A percentile compares a stretch with the other conserved stretches of the same genome.
Conservation (phyloP, 2,113 vertebrate species). For the Orthonyx spaldingii region DNA sequence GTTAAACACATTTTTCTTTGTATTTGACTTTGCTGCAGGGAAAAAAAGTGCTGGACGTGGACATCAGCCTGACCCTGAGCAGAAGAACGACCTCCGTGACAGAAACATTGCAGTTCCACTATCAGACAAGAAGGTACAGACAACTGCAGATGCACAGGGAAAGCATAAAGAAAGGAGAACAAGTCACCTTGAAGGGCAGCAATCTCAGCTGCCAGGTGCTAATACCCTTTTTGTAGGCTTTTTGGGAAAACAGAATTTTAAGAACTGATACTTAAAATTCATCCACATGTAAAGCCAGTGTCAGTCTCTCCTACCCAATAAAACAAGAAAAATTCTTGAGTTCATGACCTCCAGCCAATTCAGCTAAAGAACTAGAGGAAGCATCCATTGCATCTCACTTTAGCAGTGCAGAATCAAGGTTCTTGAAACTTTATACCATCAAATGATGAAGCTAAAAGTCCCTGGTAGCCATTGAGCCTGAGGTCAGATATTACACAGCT, state of each 20-base stretch:
- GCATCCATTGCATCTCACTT: neutral
- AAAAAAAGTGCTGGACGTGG: neutral
- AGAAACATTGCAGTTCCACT: neutral
- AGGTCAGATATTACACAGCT: conserved; percentile 59
- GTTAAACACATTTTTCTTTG: neutral
- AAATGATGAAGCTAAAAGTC: neutral
- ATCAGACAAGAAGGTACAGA: neutral
- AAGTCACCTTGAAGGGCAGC: neutral
- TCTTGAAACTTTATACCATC: conserved; percentile 52
- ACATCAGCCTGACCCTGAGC: neutral
- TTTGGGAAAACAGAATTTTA: neutral
- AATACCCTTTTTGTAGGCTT: neutral
- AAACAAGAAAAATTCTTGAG: neutral
- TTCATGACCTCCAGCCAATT: neutral
- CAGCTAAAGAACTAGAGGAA: neutral
- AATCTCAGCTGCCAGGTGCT: neutral
- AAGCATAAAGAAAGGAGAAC: neutral
- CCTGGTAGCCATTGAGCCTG: conserved; percentile 17
- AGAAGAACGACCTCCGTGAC: rapidly evolving
- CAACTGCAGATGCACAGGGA: neutral
- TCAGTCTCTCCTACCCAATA: neutral
- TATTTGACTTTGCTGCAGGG: neutral
- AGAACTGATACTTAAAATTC: neutral
- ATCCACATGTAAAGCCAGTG: neutral
- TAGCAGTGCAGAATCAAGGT: neutral